Evolutionary conservation across 2,888 invertebrate species (phyloP).

Genomic region (Catotricha subobsoleta): DNA sequence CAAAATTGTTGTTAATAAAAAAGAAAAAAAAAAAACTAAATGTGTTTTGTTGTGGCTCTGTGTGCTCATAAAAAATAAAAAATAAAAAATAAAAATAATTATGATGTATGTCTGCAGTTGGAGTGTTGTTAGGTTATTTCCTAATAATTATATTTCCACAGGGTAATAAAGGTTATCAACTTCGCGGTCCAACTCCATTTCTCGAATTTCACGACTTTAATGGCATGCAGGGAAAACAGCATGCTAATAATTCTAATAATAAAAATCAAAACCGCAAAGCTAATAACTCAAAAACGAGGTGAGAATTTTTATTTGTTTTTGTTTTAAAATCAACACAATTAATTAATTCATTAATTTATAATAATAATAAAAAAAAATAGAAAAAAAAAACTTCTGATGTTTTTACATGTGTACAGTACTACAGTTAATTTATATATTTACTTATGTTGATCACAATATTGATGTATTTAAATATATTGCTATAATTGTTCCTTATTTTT

Average conservation of each 20-base stretch:
- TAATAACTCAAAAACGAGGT: conserved; percentile 8
- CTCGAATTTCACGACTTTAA: conserved; percentile 5
- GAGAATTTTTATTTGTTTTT: conserved; percentile 5
- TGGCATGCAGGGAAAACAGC: conserved; percentile 8
- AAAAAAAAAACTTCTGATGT: too few relatives aligned
- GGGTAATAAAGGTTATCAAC: conserved; percentile 7
- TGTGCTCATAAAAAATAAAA: conserved; percentile 1
- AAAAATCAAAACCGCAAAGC: conserved; percentile 7
- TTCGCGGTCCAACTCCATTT: conserved; percentile 7
- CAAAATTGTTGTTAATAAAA: neutral
- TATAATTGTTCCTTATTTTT: too few relatives aligned
- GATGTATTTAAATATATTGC: too few relatives aligned
- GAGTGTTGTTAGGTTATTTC: too few relatives aligned
- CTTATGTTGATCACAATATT: too few relatives aligned
- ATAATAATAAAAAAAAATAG: too few relatives aligned
- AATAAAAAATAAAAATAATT: neutral
- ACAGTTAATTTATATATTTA: too few relatives aligned
- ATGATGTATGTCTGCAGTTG: neutral
- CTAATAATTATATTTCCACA: conserved; percentile 6
- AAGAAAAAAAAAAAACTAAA: neutral
- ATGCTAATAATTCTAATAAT: conserved; percentile 8
- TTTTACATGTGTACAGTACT: too few relatives aligned
- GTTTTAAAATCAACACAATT: too few relatives aligned
- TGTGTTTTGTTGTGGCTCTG: conserved; percentile 4
- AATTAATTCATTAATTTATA: too few relatives aligned